Evolutionary conservation across 2,113 vertebrate genomes (phyloP), one percentile per base, ranked within the genome.

Genomic region (Heterotilapia buettikoferi): DNA sequence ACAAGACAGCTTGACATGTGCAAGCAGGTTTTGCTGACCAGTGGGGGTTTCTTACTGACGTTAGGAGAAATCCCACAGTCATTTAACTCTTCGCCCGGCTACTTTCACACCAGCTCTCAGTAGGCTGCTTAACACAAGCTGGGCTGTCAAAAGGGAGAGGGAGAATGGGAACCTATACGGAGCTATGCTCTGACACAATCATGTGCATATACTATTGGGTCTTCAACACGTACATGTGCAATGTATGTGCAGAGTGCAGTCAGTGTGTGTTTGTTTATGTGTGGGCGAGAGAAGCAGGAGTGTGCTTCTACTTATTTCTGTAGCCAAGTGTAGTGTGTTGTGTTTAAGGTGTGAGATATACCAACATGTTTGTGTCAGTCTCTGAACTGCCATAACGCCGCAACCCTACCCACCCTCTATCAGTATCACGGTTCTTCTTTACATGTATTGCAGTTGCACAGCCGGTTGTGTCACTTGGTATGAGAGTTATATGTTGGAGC

Each of bases 1-100:
- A 94, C 94, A 92, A 94, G 94, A 94, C 93, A 95, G 91, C 85
- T 91, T 93, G 94, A 93, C 91, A 86, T 79, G 91, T 92, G 71
- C 13, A 4, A 83, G 92, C 38, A 87, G 92, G 84, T 89, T 92
- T 88, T 82, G 90, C 93, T 93, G 92, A 94, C 90, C 92, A 76
- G 84, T 88, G 84, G 91, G 90, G 76, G 47, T 88, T 91, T 91
- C 88, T 84, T 84, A 88, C 90, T 92, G 92, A 87, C 88, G 79
- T 92, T 94, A 88, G 89, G 91, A 93, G 91, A 92, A 92, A 94
- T 95, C 91, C 92, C 89, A 92, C 87, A 93, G 92, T 93, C 88
- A 88, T 94, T 95, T 94, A 93, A 90, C 80, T 91, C 86, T 63
- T 84, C 31, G 82, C 84, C 54, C 14, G 61, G 66, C 84, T 90